Base-by-base conservation (phyloP, 2,888 invertebrate genomes). In the Stenodera caucasica region DNA sequence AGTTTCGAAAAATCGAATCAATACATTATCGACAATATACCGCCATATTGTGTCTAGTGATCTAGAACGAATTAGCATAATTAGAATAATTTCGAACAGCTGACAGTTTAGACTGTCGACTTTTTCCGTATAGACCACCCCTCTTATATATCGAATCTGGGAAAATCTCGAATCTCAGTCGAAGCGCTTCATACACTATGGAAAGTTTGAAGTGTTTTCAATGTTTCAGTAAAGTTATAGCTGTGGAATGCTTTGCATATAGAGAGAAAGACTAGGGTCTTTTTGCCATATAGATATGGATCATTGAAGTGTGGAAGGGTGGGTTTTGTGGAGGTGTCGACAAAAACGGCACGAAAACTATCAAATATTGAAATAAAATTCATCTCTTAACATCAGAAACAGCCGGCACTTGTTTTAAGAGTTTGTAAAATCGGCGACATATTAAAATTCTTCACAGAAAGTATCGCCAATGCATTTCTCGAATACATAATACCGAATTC, bases 61-160 rank as follows among this genome's bases (percentile, higher is more conserved):
- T 73, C 72, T 72, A 72, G 72, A 73, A 82, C 81, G 82, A 84
- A 84, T 84, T 84, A 84, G 84, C 84, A 84, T 84, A 84, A 84
- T 84, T 84, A 84, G 83, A 84, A 84, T 84, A 84, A 84, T 84
- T 84, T 83, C 81, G 82, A 82, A 81, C 84, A 84, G 84, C 84
- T 84, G 84, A 84, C 84, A 84, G 82, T 82, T 81, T 82, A 82
- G 82, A 81, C 82, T 45, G 45, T 81, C 82, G 81, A 81, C 82
- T 82, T 83, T 82, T 82, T 82, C 45, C 6, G 23, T 45, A 12
- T 33, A n/a, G 11, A 40, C 40, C 40, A 18, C 68, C 70, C 68
- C 61, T 69, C 72, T 2, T 26, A 26, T 26, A 26, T 26, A 45
- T 45, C 45, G 45, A 23, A 70, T 70, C 66, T 5, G 26, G 26